Percentiles rank a stretch among this genome's conserved stretches.
Evolutionary conservation across 2,113 vertebrate genomes (phyloP).

Genomic region (Varanus komodoensis): DNA sequence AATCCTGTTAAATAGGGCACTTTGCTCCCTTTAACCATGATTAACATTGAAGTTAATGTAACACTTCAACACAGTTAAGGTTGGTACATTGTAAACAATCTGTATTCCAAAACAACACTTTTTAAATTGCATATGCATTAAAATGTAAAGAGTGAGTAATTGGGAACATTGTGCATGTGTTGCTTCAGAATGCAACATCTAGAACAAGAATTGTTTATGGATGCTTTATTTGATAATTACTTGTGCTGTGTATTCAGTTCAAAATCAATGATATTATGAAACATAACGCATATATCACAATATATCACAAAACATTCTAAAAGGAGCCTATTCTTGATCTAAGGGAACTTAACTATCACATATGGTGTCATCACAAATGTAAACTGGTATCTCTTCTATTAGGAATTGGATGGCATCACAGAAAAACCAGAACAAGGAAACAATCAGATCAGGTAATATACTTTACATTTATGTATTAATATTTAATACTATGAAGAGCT

Average conservation of each 20-base stretch:
- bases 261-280: neutral
- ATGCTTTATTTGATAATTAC: neutral
- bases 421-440: slow-evolving; percentile 85
- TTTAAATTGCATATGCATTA: neutral
- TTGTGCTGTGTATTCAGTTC: neutral
- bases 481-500: neutral
- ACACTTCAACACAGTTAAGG: neutral
- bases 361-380: neutral
- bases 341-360: neutral
- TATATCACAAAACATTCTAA: neutral
- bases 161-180: neutral
- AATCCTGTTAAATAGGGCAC: neutral
- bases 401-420: slow-evolving; percentile 74
- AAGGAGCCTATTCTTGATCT: neutral
- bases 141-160: neutral
- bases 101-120: neutral
- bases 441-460: slow-evolving; percentile 86
- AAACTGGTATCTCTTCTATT: slow-evolving; percentile 51
- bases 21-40: neutral
- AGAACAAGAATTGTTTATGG: neutral
- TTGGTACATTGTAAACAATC: neutral
- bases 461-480: neutral
- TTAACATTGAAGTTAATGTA: neutral
- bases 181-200: neutral
- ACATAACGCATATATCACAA: neutral